phyloP scores from a whole-genome alignment of 1,140 invertebrate species.

The Leptinotarsa lineolata region DNA sequence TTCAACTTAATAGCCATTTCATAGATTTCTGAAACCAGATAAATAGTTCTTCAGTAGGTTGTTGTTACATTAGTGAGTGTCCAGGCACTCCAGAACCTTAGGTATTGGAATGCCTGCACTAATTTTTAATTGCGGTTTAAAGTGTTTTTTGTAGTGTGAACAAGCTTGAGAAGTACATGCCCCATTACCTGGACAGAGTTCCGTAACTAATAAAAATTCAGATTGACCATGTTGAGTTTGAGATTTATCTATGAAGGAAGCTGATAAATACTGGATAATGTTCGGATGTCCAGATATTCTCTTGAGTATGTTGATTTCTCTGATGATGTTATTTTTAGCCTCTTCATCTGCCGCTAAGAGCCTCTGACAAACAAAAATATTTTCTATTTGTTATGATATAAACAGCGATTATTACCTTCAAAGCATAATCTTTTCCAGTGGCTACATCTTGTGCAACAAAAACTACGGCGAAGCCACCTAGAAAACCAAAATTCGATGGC shows the following conservation, averaged over 20 bases:
- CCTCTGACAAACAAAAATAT: slow-evolving; percentile 60
- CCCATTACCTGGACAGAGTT: slow-evolving; percentile 49
- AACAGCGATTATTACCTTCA: slow-evolving; percentile 66
- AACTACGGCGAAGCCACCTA: slow-evolving; percentile 93
- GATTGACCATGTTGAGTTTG: slow-evolving; percentile 65
- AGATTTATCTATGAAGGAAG: slow-evolving; percentile 73
- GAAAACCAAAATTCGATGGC: slow-evolving; percentile 53
- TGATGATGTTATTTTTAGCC: slow-evolving; percentile 74
- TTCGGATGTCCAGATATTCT: slow-evolving; percentile 79
- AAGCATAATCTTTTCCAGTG: slow-evolving; percentile 86
- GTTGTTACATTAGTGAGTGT: too few species aligned
- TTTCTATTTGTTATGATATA: slow-evolving; percentile 25
- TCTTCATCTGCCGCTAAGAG: slow-evolving; percentile 79
- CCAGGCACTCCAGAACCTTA: too few species aligned
- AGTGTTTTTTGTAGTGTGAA: too few species aligned
- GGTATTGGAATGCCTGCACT: too few species aligned
- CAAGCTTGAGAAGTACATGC: too few species aligned
- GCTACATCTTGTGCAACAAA: slow-evolving; percentile 89
- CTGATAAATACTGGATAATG: slow-evolving; percentile 78
- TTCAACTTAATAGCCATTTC: too few species aligned
- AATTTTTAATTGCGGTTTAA: too few species aligned
- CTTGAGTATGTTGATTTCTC: slow-evolving; percentile 80
- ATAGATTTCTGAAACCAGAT: too few species aligned
- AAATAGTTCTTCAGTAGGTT: too few species aligned
- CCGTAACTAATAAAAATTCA: slow-evolving; percentile 53